These are phyloP conservation scores for Knipowitschia caucasica DNA, from an alignment of 2,797 vertebrate species.

Conservation along the genomic window DNA sequence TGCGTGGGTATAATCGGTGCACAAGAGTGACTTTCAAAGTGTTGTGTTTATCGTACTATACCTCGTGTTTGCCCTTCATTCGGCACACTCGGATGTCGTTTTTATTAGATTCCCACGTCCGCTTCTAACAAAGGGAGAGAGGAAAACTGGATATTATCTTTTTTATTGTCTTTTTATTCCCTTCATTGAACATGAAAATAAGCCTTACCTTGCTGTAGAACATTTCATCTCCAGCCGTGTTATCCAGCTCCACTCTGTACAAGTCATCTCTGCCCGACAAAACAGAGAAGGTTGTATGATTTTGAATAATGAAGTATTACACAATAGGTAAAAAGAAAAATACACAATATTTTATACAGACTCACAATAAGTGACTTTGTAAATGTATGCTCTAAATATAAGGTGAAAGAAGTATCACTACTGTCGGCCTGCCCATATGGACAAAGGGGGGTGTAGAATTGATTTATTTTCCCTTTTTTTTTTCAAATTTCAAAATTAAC, in stretches of 20 bases:
- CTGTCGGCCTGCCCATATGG: too few relatives aligned
- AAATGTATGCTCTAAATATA: too few relatives aligned
- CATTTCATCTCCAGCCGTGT: conserved; percentile 82
- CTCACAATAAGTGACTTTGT: too few relatives aligned
- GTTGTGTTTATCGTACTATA: conserved; percentile 47
- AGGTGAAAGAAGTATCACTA: too few relatives aligned
- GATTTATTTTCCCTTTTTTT: too few relatives aligned
- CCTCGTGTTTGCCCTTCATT: conserved; percentile 98
- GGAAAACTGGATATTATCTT: background rate
- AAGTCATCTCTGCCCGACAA: conserved; percentile 84
- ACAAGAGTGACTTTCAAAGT: conserved; percentile 34
- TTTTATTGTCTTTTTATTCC: conserved; percentile 5
- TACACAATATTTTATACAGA: too few relatives aligned
- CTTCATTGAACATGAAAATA: conserved; percentile 1
- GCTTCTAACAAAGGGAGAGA: conserved; percentile 74
- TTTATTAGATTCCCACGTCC: conserved; percentile 92
- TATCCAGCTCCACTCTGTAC: conserved; percentile 90
- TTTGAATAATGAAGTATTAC: too few relatives aligned
- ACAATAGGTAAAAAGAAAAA: too few relatives aligned
- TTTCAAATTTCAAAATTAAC: too few relatives aligned
- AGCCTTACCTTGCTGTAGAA: conserved; percentile 87
- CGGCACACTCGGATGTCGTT: conserved; percentile 92
- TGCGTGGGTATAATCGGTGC: conserved; percentile 30
- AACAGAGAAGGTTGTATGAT: conserved; percentile 5
- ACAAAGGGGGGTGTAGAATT: too few relatives aligned